Evolutionary conservation across 2,888 invertebrate genomes (phyloP).

Genomic region (Cosmia trapezina): DNA sequence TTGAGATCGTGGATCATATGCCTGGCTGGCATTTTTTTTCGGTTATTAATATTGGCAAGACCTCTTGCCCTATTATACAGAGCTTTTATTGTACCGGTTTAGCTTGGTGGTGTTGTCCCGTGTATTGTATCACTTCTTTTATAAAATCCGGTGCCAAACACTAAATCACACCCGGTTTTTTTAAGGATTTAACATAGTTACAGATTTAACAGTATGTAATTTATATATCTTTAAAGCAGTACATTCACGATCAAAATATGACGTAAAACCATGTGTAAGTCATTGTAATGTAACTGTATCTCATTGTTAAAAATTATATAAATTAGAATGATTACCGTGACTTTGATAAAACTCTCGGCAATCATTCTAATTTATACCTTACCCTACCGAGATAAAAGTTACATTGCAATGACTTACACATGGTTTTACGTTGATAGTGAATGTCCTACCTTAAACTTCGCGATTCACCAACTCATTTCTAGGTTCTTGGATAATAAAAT

Average conservation of each 20-base stretch:
- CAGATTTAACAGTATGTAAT: not conserved
- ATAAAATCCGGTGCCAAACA: not conserved
- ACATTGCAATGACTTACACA: not conserved
- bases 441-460: not conserved
- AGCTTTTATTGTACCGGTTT: constrained; percentile 39
- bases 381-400: too few relatives aligned
- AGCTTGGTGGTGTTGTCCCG: constrained; percentile 3
- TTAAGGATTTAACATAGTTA: not conserved
- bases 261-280: too few relatives aligned
- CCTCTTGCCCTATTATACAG: constrained; percentile 43
- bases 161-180: not conserved
- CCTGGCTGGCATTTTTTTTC: constrained; percentile 57
- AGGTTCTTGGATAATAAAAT: constrained; percentile 12
- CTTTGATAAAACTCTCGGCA: too few relatives aligned
- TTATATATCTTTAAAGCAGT: not conserved
- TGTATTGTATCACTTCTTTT: not conserved
- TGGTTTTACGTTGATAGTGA: not conserved
- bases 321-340: too few relatives aligned
- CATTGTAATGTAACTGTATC: not conserved
- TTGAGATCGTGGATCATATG: constrained; percentile 71
- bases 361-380: too few relatives aligned
- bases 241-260: not conserved
- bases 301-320: too few relatives aligned
- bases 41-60: constrained; percentile 64
- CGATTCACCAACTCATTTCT: not conserved